Percentiles rank a stretch among this genome's conserved stretches.
Conservation (phyloP, 1,140 invertebrate species). For the Agraylea sexmaculata region DNA sequence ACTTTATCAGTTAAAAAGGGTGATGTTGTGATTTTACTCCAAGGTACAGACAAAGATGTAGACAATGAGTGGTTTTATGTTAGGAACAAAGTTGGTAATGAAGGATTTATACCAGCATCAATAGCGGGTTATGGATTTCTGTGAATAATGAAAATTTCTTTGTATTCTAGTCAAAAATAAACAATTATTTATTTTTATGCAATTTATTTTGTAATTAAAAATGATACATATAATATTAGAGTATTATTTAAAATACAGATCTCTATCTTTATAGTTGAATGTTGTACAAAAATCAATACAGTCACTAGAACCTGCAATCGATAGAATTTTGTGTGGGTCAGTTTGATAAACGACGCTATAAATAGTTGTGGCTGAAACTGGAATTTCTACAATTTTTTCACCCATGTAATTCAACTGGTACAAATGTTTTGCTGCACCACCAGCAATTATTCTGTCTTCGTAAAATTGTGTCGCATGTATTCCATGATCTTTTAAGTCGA, state of each 20-base stretch:
- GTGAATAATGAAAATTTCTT: constrained; percentile 34
- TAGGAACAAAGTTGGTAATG: constrained; percentile 49
- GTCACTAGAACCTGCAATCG: constrained; percentile 65
- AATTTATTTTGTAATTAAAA: neutral
- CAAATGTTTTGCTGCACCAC: constrained; percentile 56
- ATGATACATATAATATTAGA: too few relatives aligned
- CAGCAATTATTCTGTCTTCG: constrained; percentile 69
- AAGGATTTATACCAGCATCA: constrained; percentile 66
- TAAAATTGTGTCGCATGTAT: constrained; percentile 67
- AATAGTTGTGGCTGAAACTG: constrained; percentile 62
- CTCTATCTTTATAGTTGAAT: constrained; percentile 67
- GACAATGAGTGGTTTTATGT: constrained; percentile 62
- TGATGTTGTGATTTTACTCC: constrained; percentile 58
- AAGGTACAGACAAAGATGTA: constrained; percentile 35
- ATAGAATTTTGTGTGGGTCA: constrained; percentile 56
- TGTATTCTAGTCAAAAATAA: constrained; percentile 8
- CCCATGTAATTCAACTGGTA: constrained; percentile 70
- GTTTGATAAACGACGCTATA: constrained; percentile 58
- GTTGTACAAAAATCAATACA: constrained; percentile 76
- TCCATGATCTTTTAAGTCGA: constrained; percentile 55
- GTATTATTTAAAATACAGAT: constrained; percentile 42
- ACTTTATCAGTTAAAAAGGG: constrained; percentile 56
- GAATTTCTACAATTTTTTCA: constrained; percentile 61
- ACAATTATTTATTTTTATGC: constrained; percentile 18
- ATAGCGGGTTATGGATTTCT: constrained; percentile 62